Evolutionary conservation across 2,113 vertebrate genomes (phyloP).

Genomic region (Platysternon megacephalum): DNA sequence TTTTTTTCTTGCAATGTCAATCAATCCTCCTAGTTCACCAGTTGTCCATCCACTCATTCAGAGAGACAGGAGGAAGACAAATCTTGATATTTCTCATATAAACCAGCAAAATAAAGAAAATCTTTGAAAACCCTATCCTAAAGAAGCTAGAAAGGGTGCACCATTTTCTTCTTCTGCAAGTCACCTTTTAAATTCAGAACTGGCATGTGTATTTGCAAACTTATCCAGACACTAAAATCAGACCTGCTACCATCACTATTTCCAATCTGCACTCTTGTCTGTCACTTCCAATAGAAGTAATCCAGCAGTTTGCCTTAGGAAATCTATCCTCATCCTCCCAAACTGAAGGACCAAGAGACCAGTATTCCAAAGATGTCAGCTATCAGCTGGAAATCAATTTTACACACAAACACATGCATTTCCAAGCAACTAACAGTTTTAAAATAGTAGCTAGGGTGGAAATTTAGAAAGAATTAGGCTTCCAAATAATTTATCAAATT

Average conservation of each 20-base stretch:
- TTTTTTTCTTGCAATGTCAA: too few relatives aligned
- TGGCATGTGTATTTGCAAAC: neutral
- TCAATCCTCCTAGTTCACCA: neutral
- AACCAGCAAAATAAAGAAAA: neutral
- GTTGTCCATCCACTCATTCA: neutral
- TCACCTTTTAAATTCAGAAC: neutral
- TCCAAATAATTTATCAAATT: neutral
- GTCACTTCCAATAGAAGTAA: neutral
- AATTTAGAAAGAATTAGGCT: neutral
- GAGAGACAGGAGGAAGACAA: fast-evolving
- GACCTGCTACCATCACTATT: neutral
- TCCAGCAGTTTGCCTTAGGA: neutral
- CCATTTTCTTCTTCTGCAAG: neutral
- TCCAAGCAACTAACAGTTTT: neutral
- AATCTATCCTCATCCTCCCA: neutral
- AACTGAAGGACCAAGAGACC: neutral
- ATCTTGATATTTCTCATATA: neutral
- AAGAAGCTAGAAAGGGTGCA: neutral
- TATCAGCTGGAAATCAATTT: neutral
- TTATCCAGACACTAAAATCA: neutral
- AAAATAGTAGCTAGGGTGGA: neutral
- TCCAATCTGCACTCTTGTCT: neutral
- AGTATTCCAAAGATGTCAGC: fast-evolving
- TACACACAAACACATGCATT: neutral
- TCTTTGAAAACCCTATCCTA: fast-evolving